A percentile compares a stretch with the other conserved stretches of the same genome.
Conservation (phyloP, 2,888 invertebrate genomes). For the Didymodactylos carnosus region DNA sequence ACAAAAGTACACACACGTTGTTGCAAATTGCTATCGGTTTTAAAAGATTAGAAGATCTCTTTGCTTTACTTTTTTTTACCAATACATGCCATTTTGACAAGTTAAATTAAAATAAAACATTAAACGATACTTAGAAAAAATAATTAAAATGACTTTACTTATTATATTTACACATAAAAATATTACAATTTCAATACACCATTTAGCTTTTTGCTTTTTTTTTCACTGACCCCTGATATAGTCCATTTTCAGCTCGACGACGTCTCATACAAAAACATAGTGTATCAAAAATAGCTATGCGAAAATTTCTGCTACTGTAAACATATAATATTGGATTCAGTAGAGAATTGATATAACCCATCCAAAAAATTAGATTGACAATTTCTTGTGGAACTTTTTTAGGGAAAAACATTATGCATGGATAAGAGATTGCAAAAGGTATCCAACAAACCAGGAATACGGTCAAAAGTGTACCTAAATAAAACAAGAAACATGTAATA, state of each 20-base stretch:
- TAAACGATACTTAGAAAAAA: too few relatives aligned
- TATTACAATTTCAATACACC: too few relatives aligned
- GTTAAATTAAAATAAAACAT: too few relatives aligned
- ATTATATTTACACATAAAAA: too few relatives aligned
- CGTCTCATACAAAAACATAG: not conserved
- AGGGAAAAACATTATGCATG: slow-evolving; percentile 1
- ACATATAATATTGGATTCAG: slow-evolving; percentile 13
- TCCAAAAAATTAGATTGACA: slow-evolving; percentile 1
- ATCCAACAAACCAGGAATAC: slow-evolving; percentile 12
- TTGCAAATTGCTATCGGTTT: too few relatives aligned
- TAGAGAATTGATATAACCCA: slow-evolving; percentile 9
- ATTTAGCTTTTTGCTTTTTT: too few relatives aligned
- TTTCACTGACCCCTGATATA: not conserved
- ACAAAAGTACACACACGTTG: too few relatives aligned
- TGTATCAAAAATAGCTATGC: not conserved
- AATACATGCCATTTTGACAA: too few relatives aligned
- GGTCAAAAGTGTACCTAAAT: not conserved
- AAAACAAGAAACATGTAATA: too few relatives aligned
- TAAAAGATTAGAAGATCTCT: too few relatives aligned
- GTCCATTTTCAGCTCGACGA: not conserved
- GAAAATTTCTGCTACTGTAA: not conserved
- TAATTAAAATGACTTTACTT: too few relatives aligned
- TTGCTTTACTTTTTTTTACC: too few relatives aligned
- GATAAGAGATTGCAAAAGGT: slow-evolving; percentile 10
- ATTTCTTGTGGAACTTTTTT: not conserved